Conservation (phyloP, 2,888 invertebrate genomes). For the Trichopria drosophilae region DNA sequence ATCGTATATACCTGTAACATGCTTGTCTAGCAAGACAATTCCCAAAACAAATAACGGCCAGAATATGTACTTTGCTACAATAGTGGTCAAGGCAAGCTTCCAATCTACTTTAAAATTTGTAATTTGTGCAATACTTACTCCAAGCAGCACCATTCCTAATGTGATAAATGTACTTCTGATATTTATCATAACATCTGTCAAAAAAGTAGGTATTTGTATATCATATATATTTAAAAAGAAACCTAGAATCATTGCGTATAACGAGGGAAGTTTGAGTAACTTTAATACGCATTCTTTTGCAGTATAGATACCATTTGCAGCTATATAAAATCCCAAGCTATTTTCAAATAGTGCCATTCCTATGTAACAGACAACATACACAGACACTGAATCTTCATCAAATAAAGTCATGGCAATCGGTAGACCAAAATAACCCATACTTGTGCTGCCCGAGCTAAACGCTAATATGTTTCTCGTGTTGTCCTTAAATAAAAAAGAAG, state of each 20-base stretch:
- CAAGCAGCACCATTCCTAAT: constrained; percentile 20
- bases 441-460: constrained; percentile 21
- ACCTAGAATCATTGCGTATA: constrained; percentile 13
- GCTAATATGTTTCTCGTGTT: constrained; percentile 22
- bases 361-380: constrained; percentile 20
- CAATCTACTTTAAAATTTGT: constrained; percentile 21
- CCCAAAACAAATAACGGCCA: constrained; percentile 20
- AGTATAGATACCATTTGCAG: constrained; percentile 17
- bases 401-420: constrained; percentile 22
- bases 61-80: constrained; percentile 21
- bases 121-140: constrained; percentile 20
- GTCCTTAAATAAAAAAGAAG: constrained; percentile 22
- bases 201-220: constrained; percentile 19
- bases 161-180: constrained; percentile 18
- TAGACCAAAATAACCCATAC: constrained; percentile 22
- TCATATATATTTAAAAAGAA: constrained; percentile 18
- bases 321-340: constrained; percentile 18
- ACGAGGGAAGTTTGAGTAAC: constrained; percentile 17
- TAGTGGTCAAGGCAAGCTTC: constrained; percentile 22
- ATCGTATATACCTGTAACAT: constrained; percentile 20
- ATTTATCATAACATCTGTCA: constrained; percentile 18
- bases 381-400: constrained; percentile 22
- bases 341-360: constrained; percentile 18
- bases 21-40: constrained; percentile 16
- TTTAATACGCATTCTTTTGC: constrained; percentile 18